Evolutionary conservation across 1,140 invertebrate species (phyloP).

Genomic region (Uloborus diversus): DNA sequence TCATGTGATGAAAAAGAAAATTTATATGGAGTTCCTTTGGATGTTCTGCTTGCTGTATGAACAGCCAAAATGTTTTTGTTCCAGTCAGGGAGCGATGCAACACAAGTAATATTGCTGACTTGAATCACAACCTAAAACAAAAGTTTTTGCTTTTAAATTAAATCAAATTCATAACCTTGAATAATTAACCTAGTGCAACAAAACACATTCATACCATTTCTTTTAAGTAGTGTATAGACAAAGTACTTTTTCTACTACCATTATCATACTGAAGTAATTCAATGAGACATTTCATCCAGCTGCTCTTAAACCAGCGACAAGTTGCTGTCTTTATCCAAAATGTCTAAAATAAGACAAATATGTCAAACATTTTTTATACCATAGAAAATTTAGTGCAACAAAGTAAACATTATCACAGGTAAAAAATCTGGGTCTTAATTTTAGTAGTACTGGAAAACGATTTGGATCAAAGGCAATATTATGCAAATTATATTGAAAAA

Average conservation of each 20-base stretch:
- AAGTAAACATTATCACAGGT: too few species aligned
- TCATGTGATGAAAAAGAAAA: slow-evolving; percentile 80
- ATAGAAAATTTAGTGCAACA: too few species aligned
- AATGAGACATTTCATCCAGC: slow-evolving; percentile 77
- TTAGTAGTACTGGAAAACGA: too few species aligned
- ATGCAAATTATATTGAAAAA: too few species aligned
- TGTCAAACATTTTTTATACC: too few species aligned
- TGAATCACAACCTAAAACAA: slow-evolving; percentile 70
- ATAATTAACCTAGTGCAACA: neutral
- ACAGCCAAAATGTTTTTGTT: slow-evolving; percentile 77
- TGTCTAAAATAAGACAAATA: slow-evolving; percentile 67
- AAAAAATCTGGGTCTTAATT: too few species aligned
- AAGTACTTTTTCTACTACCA: slow-evolving; percentile 74
- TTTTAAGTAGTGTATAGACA: slow-evolving; percentile 72
- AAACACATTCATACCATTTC: slow-evolving; percentile 1
- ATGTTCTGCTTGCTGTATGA: slow-evolving; percentile 73
- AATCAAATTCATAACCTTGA: neutral
- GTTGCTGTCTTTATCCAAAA: slow-evolving; percentile 84
- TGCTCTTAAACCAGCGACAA: slow-evolving; percentile 71
- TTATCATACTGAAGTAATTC: slow-evolving; percentile 81
- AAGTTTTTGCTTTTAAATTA: neutral
- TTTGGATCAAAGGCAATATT: too few species aligned
- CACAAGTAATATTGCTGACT: slow-evolving; percentile 77
- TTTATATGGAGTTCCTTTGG: slow-evolving; percentile 69
- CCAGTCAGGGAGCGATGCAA: slow-evolving; percentile 79